Evolutionary conservation across 2,797 vertebrate genomes (phyloP).

Genomic region (Sebastes aleutianus): DNA sequence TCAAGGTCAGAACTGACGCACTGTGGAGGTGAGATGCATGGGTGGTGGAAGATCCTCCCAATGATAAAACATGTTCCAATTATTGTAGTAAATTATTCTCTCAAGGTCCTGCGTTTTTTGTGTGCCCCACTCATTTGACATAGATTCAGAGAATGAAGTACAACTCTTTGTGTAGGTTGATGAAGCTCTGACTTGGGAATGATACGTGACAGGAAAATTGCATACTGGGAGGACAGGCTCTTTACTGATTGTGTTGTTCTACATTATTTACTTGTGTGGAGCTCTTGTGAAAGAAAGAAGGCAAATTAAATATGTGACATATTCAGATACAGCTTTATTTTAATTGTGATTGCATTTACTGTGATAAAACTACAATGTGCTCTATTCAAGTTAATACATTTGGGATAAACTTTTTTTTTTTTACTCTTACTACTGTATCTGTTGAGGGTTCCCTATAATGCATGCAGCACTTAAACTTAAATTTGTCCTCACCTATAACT

Average conservation of each 20-base stretch:
- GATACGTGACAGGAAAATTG: conserved; percentile 1
- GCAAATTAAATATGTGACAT: conserved; percentile 22
- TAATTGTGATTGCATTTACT: conserved; percentile 25
- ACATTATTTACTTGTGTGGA: background rate
- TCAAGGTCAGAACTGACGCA: conserved; percentile 68
- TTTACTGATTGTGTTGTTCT: background rate
- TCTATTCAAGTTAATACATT: conserved; percentile 12
- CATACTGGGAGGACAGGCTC: background rate
- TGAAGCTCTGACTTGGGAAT: conserved; percentile 10
- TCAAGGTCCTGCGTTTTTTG: conserved; percentile 65
- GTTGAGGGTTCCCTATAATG: background rate
- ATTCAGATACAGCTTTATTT: conserved; percentile 13
- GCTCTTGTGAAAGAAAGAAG: background rate
- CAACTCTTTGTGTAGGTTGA: conserved; percentile 39
- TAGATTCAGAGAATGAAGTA: conserved; percentile 66
- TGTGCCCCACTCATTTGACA: conserved; percentile 74
- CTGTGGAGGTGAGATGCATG: conserved; percentile 51
- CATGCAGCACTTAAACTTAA: conserved; percentile 12
- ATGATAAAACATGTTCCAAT: conserved; percentile 79
- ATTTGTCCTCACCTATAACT: conserved; percentile 36
- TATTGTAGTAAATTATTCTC: conserved; percentile 75
- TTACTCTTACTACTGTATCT: background rate
- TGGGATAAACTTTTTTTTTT: background rate
- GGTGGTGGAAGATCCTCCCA: conserved; percentile 55
- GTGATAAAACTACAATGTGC: background rate